Conservation (phyloP, 2,797 vertebrate genomes). For the Miichthys miiuy region DNA sequence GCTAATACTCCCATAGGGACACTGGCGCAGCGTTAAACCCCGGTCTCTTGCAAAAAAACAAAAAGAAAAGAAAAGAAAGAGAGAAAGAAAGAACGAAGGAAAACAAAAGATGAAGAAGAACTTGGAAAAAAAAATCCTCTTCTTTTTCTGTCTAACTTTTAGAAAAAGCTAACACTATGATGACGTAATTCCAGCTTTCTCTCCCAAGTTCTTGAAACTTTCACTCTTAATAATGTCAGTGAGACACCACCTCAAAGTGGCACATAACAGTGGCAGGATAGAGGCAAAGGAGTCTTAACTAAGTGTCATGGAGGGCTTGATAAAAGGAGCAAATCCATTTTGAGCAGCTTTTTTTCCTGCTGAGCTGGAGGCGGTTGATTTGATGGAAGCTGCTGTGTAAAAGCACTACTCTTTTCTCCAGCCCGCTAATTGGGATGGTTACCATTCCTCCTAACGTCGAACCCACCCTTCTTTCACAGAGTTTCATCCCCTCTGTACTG, state of each 20-base stretch:
- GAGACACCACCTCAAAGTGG: constrained; percentile 73
- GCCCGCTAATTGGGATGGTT: constrained; percentile 79
- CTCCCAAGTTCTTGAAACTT: constrained; percentile 69
- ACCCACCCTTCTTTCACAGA: constrained; percentile 54
- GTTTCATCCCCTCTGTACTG: constrained; percentile 56
- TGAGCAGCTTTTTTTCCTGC: constrained; percentile 72
- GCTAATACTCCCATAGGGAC: constrained; percentile 71
- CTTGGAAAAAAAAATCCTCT: constrained; percentile 33
- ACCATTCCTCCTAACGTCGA: constrained; percentile 64
- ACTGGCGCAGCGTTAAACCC: constrained; percentile 52
- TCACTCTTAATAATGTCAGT: constrained; percentile 72
- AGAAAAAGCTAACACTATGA: constrained; percentile 58
- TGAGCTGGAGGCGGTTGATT: constrained; percentile 75
- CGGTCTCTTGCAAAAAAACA: constrained; percentile 31
- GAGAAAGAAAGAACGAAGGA: constrained; percentile 38
- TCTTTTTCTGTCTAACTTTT: constrained; percentile 67
- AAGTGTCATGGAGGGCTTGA: constrained; percentile 80
- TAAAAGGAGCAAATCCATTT: constrained; percentile 80
- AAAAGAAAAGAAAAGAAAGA: constrained; percentile 29
- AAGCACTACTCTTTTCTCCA: constrained; percentile 74
- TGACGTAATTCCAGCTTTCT: constrained; percentile 73
- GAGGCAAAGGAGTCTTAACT: constrained; percentile 76
- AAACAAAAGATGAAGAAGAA: constrained; percentile 68
- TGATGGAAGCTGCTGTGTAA: constrained; percentile 71
- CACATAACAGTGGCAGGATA: constrained; percentile 68